phyloP scores from a whole-genome alignment of 2,888 invertebrate species.

The Pachliopta kotzebuea region DNA sequence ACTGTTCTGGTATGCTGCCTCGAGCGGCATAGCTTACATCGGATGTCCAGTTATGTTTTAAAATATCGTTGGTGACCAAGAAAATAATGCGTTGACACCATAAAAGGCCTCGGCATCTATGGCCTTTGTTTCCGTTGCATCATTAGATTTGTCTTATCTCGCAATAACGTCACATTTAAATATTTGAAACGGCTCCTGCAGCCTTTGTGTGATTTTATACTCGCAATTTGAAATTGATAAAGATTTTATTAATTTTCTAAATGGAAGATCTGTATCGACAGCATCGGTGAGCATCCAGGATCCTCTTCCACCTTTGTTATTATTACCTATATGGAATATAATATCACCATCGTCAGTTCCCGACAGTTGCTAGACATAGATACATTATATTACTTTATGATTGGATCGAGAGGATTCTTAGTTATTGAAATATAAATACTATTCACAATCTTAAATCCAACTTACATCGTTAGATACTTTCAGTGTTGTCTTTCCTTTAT shows the following conservation, averaged over 20 bases:
- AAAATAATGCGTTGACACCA: slow-evolving; percentile 24
- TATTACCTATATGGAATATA: too few species aligned
- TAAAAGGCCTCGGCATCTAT: slow-evolving; percentile 16
- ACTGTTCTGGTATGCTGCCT: slow-evolving; percentile 15
- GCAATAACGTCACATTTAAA: slow-evolving; percentile 45
- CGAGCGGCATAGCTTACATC: slow-evolving; percentile 11
- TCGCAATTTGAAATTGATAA: slow-evolving; percentile 30
- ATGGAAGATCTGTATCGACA: background rate
- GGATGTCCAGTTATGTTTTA: slow-evolving; percentile 29
- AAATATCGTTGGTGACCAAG: slow-evolving; percentile 19
- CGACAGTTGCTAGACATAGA: too few species aligned
- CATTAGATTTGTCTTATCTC: slow-evolving; percentile 49
- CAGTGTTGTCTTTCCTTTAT: too few species aligned
- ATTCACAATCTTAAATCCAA: background rate
- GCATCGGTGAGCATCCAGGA: background rate
- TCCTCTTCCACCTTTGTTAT: background rate
- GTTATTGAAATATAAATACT: too few species aligned
- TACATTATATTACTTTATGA: too few species aligned
- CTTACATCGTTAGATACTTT: too few species aligned
- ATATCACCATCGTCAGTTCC: too few species aligned
- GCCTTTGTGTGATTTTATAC: slow-evolving; percentile 41
- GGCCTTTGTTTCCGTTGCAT: slow-evolving; percentile 37
- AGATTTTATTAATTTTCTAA: slow-evolving; percentile 27
- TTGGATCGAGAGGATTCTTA: too few species aligned
- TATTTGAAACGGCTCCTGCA: slow-evolving; percentile 41